A percentile compares a stretch with the other conserved stretches of the same genome.
Conservation (phyloP, 1,140 invertebrate species). For the Argopecten irradians region DNA sequence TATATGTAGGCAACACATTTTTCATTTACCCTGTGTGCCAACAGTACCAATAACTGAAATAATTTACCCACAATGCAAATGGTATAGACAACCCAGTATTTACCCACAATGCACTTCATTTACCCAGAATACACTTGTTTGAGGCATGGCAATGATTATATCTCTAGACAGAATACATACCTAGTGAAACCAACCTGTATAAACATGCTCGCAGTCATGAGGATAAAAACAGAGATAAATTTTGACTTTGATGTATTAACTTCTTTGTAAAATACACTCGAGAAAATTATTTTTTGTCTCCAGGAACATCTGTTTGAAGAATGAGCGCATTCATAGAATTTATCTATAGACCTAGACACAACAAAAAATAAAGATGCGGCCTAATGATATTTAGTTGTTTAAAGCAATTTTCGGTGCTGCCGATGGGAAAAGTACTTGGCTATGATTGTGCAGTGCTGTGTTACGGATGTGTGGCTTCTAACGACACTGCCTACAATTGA, state of each 20-base stretch:
- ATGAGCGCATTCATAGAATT: not conserved
- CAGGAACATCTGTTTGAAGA: not conserved
- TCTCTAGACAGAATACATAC: not conserved
- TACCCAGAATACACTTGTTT: not conserved
- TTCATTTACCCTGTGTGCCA: not conserved
- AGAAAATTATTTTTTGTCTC: not conserved
- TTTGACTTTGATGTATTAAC: not conserved
- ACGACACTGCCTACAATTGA: slow-evolving; percentile 4
- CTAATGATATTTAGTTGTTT: slow-evolving; percentile 22
- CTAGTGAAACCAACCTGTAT: not conserved
- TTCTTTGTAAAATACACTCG: not conserved
- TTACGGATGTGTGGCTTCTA: not conserved
- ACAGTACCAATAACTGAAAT: no score
- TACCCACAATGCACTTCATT: not conserved
- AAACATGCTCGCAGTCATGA: not conserved
- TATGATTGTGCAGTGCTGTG: not conserved
- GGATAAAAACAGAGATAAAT: not conserved
- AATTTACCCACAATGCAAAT: not conserved
- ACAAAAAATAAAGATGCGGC: not conserved
- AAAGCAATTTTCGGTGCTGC: not conserved
- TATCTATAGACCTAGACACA: slow-evolving; percentile 16
- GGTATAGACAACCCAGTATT: not conserved
- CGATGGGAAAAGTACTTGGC: not conserved
- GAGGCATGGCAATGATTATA: not conserved
- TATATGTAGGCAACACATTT: not conserved